phyloP scores from a whole-genome alignment of 2,888 invertebrate genomes.

The Leistus spinibarbis region DNA sequence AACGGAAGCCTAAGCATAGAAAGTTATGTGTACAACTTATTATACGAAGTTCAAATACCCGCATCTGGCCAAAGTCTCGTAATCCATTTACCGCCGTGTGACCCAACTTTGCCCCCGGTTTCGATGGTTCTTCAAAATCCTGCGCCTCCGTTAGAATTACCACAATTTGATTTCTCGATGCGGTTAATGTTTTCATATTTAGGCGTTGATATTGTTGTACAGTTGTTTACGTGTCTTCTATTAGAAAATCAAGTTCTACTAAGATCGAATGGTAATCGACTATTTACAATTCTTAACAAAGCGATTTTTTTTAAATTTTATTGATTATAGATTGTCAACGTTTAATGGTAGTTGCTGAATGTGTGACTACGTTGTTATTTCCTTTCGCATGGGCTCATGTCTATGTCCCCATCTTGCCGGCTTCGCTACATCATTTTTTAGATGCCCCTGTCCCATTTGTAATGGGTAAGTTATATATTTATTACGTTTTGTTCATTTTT shows the following conservation, averaged over 20 bases:
- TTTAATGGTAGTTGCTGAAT: slow-evolving; percentile 96
- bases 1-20: slow-evolving; percentile 74
- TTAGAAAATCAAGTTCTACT: slow-evolving; percentile 96
- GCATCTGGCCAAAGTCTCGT: slow-evolving; percentile 86
- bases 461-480: slow-evolving; percentile 72
- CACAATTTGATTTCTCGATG: slow-evolving; percentile 91
- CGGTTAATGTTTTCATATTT: slow-evolving; percentile 86
- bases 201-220: slow-evolving; percentile 90
- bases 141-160: slow-evolving; percentile 80
- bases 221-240: slow-evolving; percentile 92
- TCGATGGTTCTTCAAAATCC: slow-evolving; percentile 78
- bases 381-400: slow-evolving; percentile 99
- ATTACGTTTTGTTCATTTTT: not conserved
- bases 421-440: slow-evolving; percentile 91
- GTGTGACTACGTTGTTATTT: slow-evolving; percentile 85
- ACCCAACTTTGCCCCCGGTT: slow-evolving; percentile 70
- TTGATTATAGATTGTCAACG: slow-evolving; percentile 79
- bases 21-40: slow-evolving; percentile 92
- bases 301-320: not conserved
- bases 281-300: not conserved
- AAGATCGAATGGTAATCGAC: slow-evolving; percentile 78
- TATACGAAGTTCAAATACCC: slow-evolving; percentile 90
- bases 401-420: slow-evolving; percentile 97
- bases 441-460: slow-evolving; percentile 99
- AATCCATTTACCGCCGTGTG: slow-evolving; percentile 73